Percentiles rank a stretch among this genome's conserved stretches.
These are phyloP conservation scores for Electrona antarctica DNA, from an alignment of 2,113 vertebrate genomes.

Conservation along the genomic window DNA sequence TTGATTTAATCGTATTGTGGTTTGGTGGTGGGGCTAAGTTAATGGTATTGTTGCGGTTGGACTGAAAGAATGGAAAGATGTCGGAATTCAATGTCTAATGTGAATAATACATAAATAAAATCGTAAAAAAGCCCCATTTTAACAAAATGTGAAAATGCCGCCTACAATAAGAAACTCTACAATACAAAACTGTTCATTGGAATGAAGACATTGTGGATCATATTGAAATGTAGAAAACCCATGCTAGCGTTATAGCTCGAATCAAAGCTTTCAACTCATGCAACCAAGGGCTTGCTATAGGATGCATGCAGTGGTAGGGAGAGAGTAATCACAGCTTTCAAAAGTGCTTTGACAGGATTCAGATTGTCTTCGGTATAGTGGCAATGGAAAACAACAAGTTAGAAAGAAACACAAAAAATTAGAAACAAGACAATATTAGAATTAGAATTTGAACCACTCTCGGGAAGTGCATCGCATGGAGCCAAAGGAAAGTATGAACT, in stretches of 20 bases:
- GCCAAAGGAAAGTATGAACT: constrained; percentile 78
- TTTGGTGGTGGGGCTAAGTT: constrained; percentile 8
- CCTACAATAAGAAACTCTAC: constrained; percentile 45
- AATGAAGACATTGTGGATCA: constrained; percentile 5
- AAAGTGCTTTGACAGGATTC: constrained; percentile 24
- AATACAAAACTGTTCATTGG: constrained; percentile 35
- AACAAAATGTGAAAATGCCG: constrained; percentile 57
- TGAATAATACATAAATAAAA: constrained; percentile 36
- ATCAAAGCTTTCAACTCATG: constrained; percentile 54
- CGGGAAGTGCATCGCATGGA: constrained; percentile 46
- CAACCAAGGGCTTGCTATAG: constrained; percentile 33
- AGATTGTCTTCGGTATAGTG: constrained; percentile 15
- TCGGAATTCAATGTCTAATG: constrained; percentile 19
- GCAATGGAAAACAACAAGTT: constrained; percentile 33
- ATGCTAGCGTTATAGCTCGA: constrained; percentile 58
- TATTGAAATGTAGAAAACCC: constrained; percentile 32
- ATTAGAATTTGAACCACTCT: constrained; percentile 45
- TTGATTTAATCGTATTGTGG: constrained; percentile 12
- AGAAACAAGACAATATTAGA: neutral
- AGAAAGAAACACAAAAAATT: neutral
- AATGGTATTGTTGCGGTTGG: constrained; percentile 13
- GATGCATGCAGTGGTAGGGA: constrained; percentile 62
- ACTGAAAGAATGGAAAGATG: neutral
- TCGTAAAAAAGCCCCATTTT: constrained; percentile 27
- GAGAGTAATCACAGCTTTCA: constrained; percentile 57